Percentiles rank a stretch among this genome's conserved stretches.
phyloP scores from a whole-genome alignment of 2,797 vertebrate species.

The Hozukius guyotensis region DNA sequence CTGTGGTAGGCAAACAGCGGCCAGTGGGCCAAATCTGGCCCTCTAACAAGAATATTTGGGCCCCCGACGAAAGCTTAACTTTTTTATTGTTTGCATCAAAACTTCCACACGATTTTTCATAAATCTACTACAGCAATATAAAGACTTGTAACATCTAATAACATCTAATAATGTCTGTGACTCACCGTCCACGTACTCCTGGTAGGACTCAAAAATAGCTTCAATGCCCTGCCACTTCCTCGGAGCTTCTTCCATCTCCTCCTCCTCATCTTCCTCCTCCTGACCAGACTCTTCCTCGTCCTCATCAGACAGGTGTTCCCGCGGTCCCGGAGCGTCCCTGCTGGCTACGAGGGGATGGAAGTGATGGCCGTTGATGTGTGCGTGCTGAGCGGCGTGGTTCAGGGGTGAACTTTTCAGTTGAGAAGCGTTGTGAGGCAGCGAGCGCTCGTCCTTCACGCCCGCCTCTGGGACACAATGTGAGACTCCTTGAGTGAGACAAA shows the following conservation, averaged over 20 bases:
- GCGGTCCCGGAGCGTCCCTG: slow-evolving; percentile 44
- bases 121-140: neutral
- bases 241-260: slow-evolving; percentile 78
- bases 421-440: slow-evolving; percentile 85
- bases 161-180: neutral
- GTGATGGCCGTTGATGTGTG: slow-evolving; percentile 84
- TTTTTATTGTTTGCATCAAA: neutral
- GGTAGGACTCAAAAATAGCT: slow-evolving; percentile 91
- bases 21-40: neutral
- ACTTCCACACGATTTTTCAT: neutral
- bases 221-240: slow-evolving; percentile 93
- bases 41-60: neutral
- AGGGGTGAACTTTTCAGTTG: slow-evolving; percentile 78
- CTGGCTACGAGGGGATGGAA: slow-evolving; percentile 51
- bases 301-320: slow-evolving; percentile 62
- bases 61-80: neutral
- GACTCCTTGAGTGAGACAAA: slow-evolving; percentile 33
- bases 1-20: neutral
- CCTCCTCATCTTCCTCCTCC: slow-evolving; percentile 75
- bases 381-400: slow-evolving; percentile 42
- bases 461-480: slow-evolving; percentile 67
- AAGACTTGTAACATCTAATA: neutral
- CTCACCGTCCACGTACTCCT: slow-evolving; percentile 91
- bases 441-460: slow-evolving; percentile 75
- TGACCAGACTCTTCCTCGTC: slow-evolving; percentile 72